Evolutionary conservation across 2,113 vertebrate genomes (phyloP).

Genomic region (Phalacrocorax brasilianus): DNA sequence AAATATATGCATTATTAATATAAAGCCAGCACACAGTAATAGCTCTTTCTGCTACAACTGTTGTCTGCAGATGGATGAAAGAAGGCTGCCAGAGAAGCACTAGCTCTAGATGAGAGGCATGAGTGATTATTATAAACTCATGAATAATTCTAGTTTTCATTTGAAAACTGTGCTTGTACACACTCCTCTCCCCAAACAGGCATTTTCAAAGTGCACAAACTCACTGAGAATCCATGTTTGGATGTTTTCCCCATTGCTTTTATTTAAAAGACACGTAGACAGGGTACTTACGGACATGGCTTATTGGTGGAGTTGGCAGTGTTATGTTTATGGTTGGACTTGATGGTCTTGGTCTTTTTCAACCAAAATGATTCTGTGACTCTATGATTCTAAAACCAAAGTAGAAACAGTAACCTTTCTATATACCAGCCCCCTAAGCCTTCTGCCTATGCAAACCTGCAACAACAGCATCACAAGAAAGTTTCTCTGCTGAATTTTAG

Average conservation of each 20-base stretch:
- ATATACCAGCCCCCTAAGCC: background rate
- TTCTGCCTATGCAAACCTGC: background rate
- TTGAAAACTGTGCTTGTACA: background rate
- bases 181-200: background rate
- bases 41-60: conserved; percentile 4
- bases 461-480: background rate
- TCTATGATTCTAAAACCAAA: background rate
- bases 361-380: background rate
- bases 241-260: background rate
- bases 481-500: background rate
- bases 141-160: conserved; percentile 28
- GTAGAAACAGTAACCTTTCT: background rate
- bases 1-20: conserved; percentile 46
- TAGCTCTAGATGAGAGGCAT: background rate
- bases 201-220: background rate
- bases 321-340: background rate
- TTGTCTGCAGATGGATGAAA: background rate
- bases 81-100: background rate
- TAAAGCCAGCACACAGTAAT: background rate
- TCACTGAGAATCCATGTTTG: background rate
- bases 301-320: background rate
- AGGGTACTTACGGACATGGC: background rate
- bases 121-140: conserved; percentile 17
- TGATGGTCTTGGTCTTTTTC: background rate
- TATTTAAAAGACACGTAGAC: background rate